A percentile compares a stretch with the other conserved stretches of the same genome.
phyloP scores from a whole-genome alignment of 2,888 invertebrate species.

The Melanchra persicariae region DNA sequence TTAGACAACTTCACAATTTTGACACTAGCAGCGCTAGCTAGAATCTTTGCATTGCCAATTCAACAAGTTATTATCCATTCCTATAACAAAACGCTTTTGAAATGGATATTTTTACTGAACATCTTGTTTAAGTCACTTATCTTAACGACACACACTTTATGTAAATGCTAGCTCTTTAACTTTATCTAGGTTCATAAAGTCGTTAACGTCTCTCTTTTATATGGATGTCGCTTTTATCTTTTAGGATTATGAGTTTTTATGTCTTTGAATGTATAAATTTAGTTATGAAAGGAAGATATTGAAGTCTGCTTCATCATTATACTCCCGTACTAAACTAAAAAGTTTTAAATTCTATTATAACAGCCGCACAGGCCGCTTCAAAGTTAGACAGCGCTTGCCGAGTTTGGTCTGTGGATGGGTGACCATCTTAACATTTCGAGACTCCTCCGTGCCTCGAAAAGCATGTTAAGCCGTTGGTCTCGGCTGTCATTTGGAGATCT shows the following conservation, averaged over 20 bases:
- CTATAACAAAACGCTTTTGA: background rate
- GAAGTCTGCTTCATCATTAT: background rate
- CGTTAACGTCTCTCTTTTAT: constrained; percentile 41
- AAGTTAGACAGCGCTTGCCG: too few species aligned
- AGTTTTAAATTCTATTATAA: too few species aligned
- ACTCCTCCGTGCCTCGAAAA: too few species aligned
- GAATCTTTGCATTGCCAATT: too few species aligned
- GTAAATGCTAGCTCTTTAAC: constrained; percentile 52
- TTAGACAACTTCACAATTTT: too few species aligned
- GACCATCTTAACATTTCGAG: too few species aligned
- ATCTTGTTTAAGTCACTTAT: constrained; percentile 35
- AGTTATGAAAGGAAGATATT: background rate
- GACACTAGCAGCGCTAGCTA: too few species aligned
- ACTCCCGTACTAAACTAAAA: background rate
- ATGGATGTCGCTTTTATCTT: constrained; percentile 40
- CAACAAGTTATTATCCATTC: constrained; percentile 10
- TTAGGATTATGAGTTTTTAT: constrained; percentile 37
- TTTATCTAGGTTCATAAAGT: constrained; percentile 48
- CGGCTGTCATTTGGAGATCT: too few species aligned
- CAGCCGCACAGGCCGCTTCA: too few species aligned
- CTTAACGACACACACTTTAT: constrained; percentile 47
- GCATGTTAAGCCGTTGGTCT: too few species aligned
- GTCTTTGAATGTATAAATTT: constrained; percentile 7
- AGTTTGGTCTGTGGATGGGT: too few species aligned
- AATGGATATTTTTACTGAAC: constrained; percentile 32